Evolutionary conservation across 2,888 invertebrate species (phyloP), one percentile per base, ranked within the genome.

Genomic region (Drosophila helvetica): DNA sequence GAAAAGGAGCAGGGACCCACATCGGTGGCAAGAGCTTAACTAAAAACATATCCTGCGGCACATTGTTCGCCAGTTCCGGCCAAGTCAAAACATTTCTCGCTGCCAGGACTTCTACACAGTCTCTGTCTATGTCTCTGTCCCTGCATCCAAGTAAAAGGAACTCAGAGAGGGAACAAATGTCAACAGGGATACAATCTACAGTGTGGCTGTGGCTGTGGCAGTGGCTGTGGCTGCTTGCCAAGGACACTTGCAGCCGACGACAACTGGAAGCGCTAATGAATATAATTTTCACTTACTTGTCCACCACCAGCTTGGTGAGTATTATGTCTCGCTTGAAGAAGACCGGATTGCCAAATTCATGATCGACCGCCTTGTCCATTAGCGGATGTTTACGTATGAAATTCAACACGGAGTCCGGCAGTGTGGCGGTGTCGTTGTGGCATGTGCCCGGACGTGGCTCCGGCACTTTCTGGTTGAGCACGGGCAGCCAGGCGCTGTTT

Each of bases 361-460:
- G 98, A 81, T 96, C 96, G 55, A 99, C 98, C 5, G 98, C 98
- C 50, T 96, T 96, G 92, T 99, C 98, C 98, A 99, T 98, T 76
- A 99, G 93, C 1, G 99, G 98, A 93, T 99, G 99, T 42, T 97
- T 97, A 87, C 98, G 96, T 87, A 99, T 98, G 93, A 99, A 99
- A 93, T 98, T 98, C 77, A 98, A 94, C 52, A 98, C 98, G 18
- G 96, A 96, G 92, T 98, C 98, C 30, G 98, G 98, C 74, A 98
- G 93, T 0, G 96, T 95, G 77, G 97, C 96, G 0, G 98, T 98
- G 90, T 98, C 98, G 89, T 98, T 97, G 65, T 97, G 97, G 92
- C 98, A 98, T 75, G 97, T 96, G 64, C 98, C 98, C 0, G 98
- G 98, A 77, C 98, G 93, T 7, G 98, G 98, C 86, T 97, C 97